Conservation (phyloP, 2,113 vertebrate genomes). For the Atherinomorus stipes region DNA sequence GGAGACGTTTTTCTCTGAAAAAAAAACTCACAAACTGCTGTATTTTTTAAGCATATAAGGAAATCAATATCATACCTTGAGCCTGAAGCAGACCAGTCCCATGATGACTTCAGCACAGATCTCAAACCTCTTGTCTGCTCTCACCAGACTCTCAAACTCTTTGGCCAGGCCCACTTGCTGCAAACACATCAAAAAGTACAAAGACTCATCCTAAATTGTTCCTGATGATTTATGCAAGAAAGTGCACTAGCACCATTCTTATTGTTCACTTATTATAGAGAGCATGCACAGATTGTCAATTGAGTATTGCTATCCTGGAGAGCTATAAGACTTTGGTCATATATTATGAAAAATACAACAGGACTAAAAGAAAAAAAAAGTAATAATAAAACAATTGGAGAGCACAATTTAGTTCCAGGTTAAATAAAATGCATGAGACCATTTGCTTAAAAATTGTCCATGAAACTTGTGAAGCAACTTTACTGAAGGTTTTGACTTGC, state of each 20-base stretch:
- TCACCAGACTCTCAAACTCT: slow-evolving; percentile 90
- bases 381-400: no score
- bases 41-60: no score
- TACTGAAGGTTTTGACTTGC: not conserved
- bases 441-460: no score
- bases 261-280: not conserved
- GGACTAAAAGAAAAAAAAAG: not conserved
- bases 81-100: slow-evolving; percentile 95
- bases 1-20: no score
- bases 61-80: slow-evolving; percentile 88
- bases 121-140: slow-evolving; percentile 91
- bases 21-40: no score
- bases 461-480: not conserved
- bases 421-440: not conserved
- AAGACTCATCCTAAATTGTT: not conserved
- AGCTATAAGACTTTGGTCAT: no score
- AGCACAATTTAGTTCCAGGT: not conserved
- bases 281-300: no score
- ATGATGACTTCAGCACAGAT: slow-evolving; percentile 90
- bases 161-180: slow-evolving; percentile 92
- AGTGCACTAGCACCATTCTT: not conserved
- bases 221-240: not conserved
- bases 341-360: not conserved
- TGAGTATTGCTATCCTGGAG: no score
- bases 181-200: slow-evolving; percentile 12